phyloP scores from a whole-genome alignment of 2,888 invertebrate species.

The Belgica antarctica region DNA sequence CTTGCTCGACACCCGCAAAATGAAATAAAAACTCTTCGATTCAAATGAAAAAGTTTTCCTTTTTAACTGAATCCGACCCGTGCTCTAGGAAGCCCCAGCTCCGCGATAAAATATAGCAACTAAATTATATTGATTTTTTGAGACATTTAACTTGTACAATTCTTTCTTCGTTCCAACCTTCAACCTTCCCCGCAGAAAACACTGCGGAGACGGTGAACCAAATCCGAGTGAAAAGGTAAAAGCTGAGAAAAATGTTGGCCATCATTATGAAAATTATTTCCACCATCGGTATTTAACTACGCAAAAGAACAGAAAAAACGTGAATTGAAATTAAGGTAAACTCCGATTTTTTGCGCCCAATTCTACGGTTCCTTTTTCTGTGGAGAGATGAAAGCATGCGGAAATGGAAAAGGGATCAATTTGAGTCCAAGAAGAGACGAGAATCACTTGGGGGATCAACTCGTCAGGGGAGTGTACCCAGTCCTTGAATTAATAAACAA shows the following conservation, averaged over 20 bases:
- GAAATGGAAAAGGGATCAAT: constrained; percentile 5
- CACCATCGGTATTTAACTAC: constrained; percentile 5
- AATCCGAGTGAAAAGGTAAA: not conserved
- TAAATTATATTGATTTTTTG: constrained; percentile 42
- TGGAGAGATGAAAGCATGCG: not conserved
- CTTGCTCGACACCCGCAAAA: not conserved
- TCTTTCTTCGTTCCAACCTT: not conserved
- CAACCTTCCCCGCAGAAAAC: not conserved
- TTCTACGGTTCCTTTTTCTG: too few species aligned
- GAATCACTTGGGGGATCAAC: not conserved
- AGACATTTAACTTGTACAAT: constrained; percentile 35
- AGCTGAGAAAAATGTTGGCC: not conserved
- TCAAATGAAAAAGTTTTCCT: constrained; percentile 26
- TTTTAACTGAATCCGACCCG: too few species aligned
- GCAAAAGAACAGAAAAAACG: not conserved
- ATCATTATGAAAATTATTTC: constrained; percentile 22
- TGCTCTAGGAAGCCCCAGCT: not conserved
- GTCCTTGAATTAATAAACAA: constrained; percentile 1
- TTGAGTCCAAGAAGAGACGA: not conserved
- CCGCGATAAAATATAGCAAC: constrained; percentile 14
- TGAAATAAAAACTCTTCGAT: constrained; percentile 2
- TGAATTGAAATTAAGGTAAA: constrained; percentile 24
- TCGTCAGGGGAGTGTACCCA: not conserved
- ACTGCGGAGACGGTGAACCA: too few species aligned
- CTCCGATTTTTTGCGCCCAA: constrained; percentile 4